Conservation (phyloP, 2,888 invertebrate genomes). For the Sepioteuthis lessoniana region DNA sequence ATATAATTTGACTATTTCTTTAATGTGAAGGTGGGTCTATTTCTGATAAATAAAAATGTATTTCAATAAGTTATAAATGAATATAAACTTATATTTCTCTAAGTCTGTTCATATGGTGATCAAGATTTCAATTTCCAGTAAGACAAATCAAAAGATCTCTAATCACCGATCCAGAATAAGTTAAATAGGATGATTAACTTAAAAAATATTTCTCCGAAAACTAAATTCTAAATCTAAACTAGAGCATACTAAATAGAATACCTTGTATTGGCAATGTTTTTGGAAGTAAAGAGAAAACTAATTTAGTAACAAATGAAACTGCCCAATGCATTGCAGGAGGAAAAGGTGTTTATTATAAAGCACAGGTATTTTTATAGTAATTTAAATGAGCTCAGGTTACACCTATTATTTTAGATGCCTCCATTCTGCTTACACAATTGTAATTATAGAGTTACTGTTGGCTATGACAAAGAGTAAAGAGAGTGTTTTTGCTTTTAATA, state of each 20-base stretch:
- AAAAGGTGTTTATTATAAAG: neutral
- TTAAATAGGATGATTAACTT: neutral
- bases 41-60: neutral
- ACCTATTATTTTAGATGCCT: neutral
- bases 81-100: too few relatives aligned
- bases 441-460: neutral
- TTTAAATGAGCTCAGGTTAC: constrained; percentile 4
- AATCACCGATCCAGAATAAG: neutral
- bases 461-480: neutral
- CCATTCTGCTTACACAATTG: neutral
- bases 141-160: neutral
- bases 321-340: too few relatives aligned
- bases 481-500: neutral
- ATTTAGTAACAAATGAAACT: too few relatives aligned
- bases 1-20: neutral
- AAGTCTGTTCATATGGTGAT: too few relatives aligned
- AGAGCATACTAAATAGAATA: constrained; percentile 50
- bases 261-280: neutral
- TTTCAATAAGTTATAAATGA: neutral
- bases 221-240: constrained; percentile 38
- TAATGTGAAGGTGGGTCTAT: neutral
- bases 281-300: too few relatives aligned
- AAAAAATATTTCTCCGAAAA: neutral
- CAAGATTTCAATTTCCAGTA: neutral
- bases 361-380: constrained; percentile 21